A percentile compares a stretch with the other conserved stretches of the same genome.
These are phyloP conservation scores for Clivina fossor DNA, from an alignment of 2,888 invertebrate species.

Conservation along the genomic window DNA sequence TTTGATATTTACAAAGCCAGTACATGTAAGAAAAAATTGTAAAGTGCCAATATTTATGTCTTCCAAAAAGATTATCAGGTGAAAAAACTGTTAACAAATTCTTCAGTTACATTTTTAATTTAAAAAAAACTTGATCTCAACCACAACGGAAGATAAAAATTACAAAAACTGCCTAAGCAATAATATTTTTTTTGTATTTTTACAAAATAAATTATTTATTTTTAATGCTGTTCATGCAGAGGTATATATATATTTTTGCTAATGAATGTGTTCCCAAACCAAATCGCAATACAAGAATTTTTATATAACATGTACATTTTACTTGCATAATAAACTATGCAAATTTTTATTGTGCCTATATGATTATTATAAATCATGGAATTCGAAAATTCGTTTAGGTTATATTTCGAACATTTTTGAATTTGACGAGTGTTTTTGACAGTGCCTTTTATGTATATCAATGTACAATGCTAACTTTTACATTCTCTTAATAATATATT, in stretches of 20 bases:
- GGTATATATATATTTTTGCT: not conserved
- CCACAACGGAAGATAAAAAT: no score
- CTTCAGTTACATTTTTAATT: no score
- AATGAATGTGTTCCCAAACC: slow-evolving; percentile 23
- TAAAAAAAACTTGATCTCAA: no score
- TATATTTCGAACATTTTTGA: not conserved
- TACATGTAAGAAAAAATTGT: no score
- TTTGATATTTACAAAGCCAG: no score
- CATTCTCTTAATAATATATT: slow-evolving; percentile 26
- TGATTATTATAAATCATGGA: not conserved
- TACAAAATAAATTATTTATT: slow-evolving; percentile 10
- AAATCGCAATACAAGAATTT: slow-evolving; percentile 25
- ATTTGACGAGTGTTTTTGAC: slow-evolving; percentile 13
- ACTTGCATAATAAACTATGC: slow-evolving; percentile 15
- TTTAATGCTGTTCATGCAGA: not conserved
- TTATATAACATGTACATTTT: slow-evolving; percentile 16
- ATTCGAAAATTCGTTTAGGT: no score
- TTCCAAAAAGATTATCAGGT: no score
- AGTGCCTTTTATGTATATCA: slow-evolving; percentile 29
- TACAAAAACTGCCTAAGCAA: slow-evolving; percentile 19
- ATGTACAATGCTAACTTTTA: slow-evolving; percentile 29
- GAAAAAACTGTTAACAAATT: no score
- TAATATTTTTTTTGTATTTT: slow-evolving; percentile 8
- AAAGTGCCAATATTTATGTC: no score
- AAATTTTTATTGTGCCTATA: not conserved